Conservation (phyloP, 1,140 invertebrate genomes). For the Brachionus sp. region DNA sequence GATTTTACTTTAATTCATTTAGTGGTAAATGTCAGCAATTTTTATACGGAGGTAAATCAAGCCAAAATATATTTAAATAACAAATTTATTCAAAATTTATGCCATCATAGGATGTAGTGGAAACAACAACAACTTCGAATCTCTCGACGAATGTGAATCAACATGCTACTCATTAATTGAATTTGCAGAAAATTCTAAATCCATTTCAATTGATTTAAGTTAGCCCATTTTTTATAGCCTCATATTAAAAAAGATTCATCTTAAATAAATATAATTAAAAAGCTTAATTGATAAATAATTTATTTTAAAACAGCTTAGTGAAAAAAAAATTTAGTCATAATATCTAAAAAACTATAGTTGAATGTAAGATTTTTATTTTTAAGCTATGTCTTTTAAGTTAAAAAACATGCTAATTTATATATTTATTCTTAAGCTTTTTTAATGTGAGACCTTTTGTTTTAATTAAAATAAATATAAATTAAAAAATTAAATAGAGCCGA, state of each 20-base stretch:
- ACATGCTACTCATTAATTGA: conserved; percentile 63
- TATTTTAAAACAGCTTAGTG: neutral
- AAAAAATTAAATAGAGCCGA: neutral
- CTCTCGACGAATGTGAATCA: conserved; percentile 73
- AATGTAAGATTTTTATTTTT: no score
- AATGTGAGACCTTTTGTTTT: no score
- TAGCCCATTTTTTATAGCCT: neutral
- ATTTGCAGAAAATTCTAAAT: neutral
- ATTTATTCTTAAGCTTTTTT: no score
- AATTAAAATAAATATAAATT: no score
- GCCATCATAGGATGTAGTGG: conserved; percentile 70
- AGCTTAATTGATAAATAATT: neutral
- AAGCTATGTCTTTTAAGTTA: no score
- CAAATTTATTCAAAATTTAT: neutral
- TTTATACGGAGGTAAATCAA: conserved; percentile 56
- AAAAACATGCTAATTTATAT: no score
- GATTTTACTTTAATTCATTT: conserved; percentile 46
- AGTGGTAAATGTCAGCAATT: conserved; percentile 54
- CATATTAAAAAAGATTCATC: neutral
- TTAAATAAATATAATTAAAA: neutral
- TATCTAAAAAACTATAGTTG: no score
- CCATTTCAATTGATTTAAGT: neutral
- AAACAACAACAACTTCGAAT: conserved; percentile 83
- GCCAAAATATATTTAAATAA: conserved; percentile 62
- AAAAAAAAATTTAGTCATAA: no score